A percentile compares a stretch with the other conserved stretches of the same genome.
These are phyloP conservation scores for Lepidochrysops patricia DNA, from an alignment of 2,888 invertebrate genomes.

Conservation along the genomic window DNA sequence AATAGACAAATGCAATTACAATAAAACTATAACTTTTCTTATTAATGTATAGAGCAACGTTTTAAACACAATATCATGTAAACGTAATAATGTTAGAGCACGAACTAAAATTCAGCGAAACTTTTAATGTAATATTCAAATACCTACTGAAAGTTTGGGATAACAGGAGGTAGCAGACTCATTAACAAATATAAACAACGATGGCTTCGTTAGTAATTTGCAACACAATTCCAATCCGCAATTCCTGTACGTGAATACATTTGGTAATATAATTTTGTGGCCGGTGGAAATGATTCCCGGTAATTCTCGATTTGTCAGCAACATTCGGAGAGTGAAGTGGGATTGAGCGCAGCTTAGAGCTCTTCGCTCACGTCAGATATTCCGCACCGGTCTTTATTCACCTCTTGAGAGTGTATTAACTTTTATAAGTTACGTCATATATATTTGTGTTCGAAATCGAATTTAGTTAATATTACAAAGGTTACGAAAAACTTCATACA, in stretches of 20 bases:
- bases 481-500: no score
- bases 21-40: neutral
- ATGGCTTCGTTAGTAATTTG: neutral
- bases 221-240: neutral
- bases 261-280: slow-evolving; percentile 2
- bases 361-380: neutral
- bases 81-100: neutral
- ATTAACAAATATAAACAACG: neutral
- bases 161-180: neutral
- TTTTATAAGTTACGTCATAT: neutral
- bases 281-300: neutral
- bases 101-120: neutral
- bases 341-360: neutral
- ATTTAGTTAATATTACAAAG: no score
- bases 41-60: neutral
- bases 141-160: neutral
- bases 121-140: neutral
- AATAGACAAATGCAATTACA: neutral
- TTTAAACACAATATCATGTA: neutral
- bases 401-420: neutral
- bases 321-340: slow-evolving; percentile 4
- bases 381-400: neutral
- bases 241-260: neutral
- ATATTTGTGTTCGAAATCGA: no score
- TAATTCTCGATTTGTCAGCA: slow-evolving; percentile 13